Percentiles rank a stretch among this genome's conserved stretches.
phyloP scores from a whole-genome alignment of 2,888 invertebrate species.

The Acanthococcus lagerstroemiae region DNA sequence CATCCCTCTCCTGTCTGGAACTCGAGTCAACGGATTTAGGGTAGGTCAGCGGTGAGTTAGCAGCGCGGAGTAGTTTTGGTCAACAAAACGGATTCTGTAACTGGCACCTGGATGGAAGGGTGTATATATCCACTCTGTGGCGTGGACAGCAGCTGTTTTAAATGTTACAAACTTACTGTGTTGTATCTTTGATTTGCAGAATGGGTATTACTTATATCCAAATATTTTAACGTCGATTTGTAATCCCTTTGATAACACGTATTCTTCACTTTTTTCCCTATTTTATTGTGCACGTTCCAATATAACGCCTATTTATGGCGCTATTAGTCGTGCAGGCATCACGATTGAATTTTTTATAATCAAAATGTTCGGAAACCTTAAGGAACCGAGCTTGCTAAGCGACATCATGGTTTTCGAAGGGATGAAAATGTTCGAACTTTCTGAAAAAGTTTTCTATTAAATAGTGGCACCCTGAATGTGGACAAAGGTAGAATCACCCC shows the following conservation, averaged over 20 bases:
- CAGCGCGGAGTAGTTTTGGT: slow-evolving; percentile 20
- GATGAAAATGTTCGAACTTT: too few relatives aligned
- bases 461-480: too few relatives aligned
- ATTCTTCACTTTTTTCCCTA: slow-evolving; percentile 14
- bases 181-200: slow-evolving; percentile 10
- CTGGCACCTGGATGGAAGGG: slow-evolving; percentile 18
- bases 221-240: slow-evolving; percentile 28
- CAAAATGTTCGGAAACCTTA: too few relatives aligned
- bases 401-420: too few relatives aligned
- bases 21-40: slow-evolving; percentile 1
- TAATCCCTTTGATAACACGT: slow-evolving; percentile 24
- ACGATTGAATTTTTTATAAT: too few relatives aligned
- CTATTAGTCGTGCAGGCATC: too few relatives aligned
- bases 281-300: background rate
- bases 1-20: background rate
- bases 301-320: background rate
- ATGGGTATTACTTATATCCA: slow-evolving; percentile 20
- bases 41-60: slow-evolving; percentile 10
- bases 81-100: slow-evolving; percentile 24
- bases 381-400: too few relatives aligned
- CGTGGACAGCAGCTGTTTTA: slow-evolving; percentile 20
- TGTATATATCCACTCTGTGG: background rate
- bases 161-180: slow-evolving; percentile 1
- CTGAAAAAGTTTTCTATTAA: too few relatives aligned
- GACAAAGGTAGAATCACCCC: too few relatives aligned